These are phyloP conservation scores for Loriculus beryllinus DNA, from an alignment of 2,797 vertebrate species.

Conservation along the genomic window DNA sequence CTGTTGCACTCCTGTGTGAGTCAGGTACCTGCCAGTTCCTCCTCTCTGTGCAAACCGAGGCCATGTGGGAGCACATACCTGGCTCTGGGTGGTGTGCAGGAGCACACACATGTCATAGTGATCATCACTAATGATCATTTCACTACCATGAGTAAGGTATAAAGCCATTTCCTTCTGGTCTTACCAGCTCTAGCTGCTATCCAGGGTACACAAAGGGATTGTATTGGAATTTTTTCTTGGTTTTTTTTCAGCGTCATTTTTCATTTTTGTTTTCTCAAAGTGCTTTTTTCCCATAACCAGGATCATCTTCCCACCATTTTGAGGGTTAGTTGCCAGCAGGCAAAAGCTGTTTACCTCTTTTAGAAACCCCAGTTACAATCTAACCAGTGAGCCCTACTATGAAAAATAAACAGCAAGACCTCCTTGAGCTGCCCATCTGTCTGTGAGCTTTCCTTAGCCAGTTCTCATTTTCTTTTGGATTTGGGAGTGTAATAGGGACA, in stretches of 20 bases:
- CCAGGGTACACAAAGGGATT: neutral
- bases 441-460: neutral
- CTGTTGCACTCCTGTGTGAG: neutral
- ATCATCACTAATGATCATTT: neutral
- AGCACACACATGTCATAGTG: accelerated
- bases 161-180: neutral
- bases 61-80: accelerated
- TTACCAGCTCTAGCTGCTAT: neutral
- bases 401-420: neutral
- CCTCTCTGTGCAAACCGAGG: too few species aligned
- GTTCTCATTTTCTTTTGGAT: neutral
- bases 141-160: neutral
- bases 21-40: neutral
- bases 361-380: neutral
- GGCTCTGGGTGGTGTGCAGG: neutral
- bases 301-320: neutral
- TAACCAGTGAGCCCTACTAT: neutral
- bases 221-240: neutral
- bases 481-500: neutral
- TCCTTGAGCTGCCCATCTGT: neutral
- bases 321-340: neutral
- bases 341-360: neutral
- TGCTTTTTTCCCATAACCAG: neutral
- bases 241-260: neutral
- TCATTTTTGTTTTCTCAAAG: neutral